Evolutionary conservation across 30 jellyfish, hydroid and myxozoan species (phyloP).

Genomic region (Morbakka virulenta): DNA sequence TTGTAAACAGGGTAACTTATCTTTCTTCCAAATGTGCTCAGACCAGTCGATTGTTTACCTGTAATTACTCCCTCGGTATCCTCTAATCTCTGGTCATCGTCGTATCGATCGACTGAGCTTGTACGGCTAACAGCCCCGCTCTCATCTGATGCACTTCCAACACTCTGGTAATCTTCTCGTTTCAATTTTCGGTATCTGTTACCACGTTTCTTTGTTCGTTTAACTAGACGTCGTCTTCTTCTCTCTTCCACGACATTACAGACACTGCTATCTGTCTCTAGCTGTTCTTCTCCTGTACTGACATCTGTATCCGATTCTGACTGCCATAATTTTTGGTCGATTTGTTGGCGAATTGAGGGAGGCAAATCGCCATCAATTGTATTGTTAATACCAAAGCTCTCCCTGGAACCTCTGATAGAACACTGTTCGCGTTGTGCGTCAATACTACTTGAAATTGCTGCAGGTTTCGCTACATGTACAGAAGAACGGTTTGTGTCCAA

Average conservation of each 20-base stretch:
- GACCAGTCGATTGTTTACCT: neutral
- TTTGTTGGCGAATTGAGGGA: too few species aligned
- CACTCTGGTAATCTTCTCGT: conserved; percentile 33
- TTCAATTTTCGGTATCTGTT: conserved; percentile 42
- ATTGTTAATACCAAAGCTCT: too few species aligned
- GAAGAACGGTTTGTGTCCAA: neutral
- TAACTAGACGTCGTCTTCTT: conserved; percentile 66
- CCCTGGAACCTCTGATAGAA: too few species aligned
- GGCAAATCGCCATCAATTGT: too few species aligned
- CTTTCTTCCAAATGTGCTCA: neutral
- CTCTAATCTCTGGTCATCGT: neutral
- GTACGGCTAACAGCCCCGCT: conserved; percentile 7
- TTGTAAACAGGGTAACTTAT: neutral
- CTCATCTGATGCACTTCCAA: conserved; percentile 22
- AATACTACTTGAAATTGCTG: too few species aligned
- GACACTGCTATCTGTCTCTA: conserved; percentile 74
- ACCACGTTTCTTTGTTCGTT: conserved; percentile 66
- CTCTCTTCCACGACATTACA: conserved; percentile 75
- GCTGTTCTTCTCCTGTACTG: conserved; percentile 60
- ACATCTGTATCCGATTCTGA: conserved; percentile 65
- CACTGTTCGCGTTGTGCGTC: too few species aligned
- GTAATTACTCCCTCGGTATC: neutral
- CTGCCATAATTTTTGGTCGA: conserved; percentile 14
- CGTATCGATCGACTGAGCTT: neutral
- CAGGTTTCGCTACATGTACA: too few species aligned